Evolutionary conservation across 1,140 invertebrate species (phyloP), one percentile per base, ranked within the genome.

Genomic region (Drosophila athabasca): DNA sequence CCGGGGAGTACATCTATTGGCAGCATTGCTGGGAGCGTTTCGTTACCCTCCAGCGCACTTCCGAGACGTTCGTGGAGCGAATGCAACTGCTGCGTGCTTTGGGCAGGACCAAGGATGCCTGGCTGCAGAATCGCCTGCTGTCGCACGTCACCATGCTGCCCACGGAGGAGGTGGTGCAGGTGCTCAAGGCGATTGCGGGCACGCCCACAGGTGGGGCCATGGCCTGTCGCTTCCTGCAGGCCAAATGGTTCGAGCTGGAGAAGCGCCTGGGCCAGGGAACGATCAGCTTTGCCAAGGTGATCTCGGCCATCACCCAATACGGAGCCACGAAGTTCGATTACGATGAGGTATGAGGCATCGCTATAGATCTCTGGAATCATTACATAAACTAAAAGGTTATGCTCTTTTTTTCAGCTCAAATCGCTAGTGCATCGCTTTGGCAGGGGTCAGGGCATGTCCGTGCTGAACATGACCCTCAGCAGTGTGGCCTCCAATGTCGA

Each of bases 151-250:
- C 94, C 19, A 93, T 94, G 79, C 93, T 97, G 17, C 93, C 94
- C 77, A 93, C 94, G 1, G 94, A 94, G 81, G 96, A 97, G 90
- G 93, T 96, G 13, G 93, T 94, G 35, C 92, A 93, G 6, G 95
- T 96, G 1, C 93, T 97, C 8, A 92, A 93, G 15, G 93, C 94
- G 6, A 95, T 96, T 6, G 94, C 95, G 1, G 92, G 93, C 6
- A 96, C 96, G 88, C 93, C 94, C 1, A 93, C 95, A 29, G 96
- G 96, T 0, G 93, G 94, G 44, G 92, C 95, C 2, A 92, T 96
- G 44, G 95, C 95, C 4, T 97, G 96, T 94, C 92, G 95, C 57
- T 96, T 96, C 83, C 89, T 97, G 1, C 94, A 95, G 79, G 94
- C 95, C 8, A 95, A 96, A 62, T 97, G 96, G 96, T 91, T 93